Evolutionary conservation across 53 echinoderm and acorn worm genomes (phyloP).

Genomic region (Stichopus horrens): DNA sequence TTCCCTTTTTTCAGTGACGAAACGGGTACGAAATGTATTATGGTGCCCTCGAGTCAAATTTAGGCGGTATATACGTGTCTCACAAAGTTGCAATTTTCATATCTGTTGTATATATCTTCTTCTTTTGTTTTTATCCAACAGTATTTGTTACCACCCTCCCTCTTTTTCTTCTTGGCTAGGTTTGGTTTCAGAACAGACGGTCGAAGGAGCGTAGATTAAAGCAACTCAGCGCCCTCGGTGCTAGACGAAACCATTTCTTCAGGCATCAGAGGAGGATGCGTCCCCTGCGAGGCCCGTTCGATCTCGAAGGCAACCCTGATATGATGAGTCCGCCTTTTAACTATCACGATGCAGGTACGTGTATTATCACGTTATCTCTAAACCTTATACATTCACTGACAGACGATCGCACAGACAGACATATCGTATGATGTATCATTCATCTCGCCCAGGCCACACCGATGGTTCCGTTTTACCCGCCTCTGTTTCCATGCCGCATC

Average conservation of each 20-base stretch:
- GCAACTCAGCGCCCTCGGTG: conserved; percentile 97
- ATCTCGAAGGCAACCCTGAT: conserved; percentile 94
- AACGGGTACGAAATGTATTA: not conserved
- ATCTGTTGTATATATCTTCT: not conserved
- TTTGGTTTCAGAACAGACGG: conserved; percentile 97
- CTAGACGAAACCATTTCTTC: conserved; percentile 95
- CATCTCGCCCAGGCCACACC: too few species aligned
- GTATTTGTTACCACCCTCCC: not conserved
- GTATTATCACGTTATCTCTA: not conserved
- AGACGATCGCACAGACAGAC: not conserved
- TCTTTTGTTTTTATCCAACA: not conserved
- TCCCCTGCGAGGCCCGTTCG: conserved; percentile 92
- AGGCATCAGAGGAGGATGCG: conserved; percentile 97
- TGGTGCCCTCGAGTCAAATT: conserved; percentile 8
- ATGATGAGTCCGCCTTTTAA: conserved; percentile 98
- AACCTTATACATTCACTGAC: not conserved
- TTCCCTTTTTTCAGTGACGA: not conserved
- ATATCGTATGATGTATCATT: not conserved
- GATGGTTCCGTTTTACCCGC: not conserved
- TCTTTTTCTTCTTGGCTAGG: conserved; percentile 54
- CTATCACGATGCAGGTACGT: conserved; percentile 83
- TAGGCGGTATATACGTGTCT: not conserved
- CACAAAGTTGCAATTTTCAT: not conserved
- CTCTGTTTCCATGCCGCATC: too few species aligned
- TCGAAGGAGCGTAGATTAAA: conserved; percentile 97